Evolutionary conservation across 2,113 vertebrate species (phyloP), one percentile per base, ranked within the genome.

Genomic region (Montifringilla adamsi): DNA sequence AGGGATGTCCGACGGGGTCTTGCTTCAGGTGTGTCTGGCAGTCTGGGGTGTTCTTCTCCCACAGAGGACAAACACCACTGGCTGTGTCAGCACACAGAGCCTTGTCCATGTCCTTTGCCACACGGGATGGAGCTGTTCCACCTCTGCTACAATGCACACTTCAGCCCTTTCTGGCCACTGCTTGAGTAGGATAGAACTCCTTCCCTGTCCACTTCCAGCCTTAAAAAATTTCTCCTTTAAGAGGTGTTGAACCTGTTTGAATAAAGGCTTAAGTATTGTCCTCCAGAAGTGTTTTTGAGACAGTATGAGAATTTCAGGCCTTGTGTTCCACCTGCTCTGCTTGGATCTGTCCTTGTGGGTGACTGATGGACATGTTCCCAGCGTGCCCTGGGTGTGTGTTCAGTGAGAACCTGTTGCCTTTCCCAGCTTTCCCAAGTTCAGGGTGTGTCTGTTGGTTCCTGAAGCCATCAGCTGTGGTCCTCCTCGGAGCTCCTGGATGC

Each of bases 381-480:
- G 0, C 0, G 0, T 15, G 20, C 35, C 59, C 43, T 62, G 64
- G 19, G 7, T 2, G 31, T 22, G 16, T 27, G 3, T 43, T 46
- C 3, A 0, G 19, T 27, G 41, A 55, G 46, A 15, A 22, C 30
- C 12, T 33, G 31, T 31, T 66, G 27, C 62, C 35, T 75, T 0
- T 56, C 53, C 47, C 47, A 49, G 47, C 33, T 72, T 0, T 53
- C 55, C 58, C 35, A 37, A 16, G 23, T 68, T 41, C 7, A 28
- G 18, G 2, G 15, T 37, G 49, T 12, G 30, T 55, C 84, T 60
- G 35, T 33, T 35, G 53, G 20, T n/a, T 64, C 26, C 87, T 26
- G 7, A 59, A 20, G 23, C 52, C 53, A 15, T 3, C 19, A 18
- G 1, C 4, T 8, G 17, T 14, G 62, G 9, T 44, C 13, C 47